A percentile compares a stretch with the other conserved stretches of the same genome.
These are phyloP conservation scores for Corvus cornix DNA, from an alignment of 2,113 vertebrate genomes.

Conservation along the genomic window DNA sequence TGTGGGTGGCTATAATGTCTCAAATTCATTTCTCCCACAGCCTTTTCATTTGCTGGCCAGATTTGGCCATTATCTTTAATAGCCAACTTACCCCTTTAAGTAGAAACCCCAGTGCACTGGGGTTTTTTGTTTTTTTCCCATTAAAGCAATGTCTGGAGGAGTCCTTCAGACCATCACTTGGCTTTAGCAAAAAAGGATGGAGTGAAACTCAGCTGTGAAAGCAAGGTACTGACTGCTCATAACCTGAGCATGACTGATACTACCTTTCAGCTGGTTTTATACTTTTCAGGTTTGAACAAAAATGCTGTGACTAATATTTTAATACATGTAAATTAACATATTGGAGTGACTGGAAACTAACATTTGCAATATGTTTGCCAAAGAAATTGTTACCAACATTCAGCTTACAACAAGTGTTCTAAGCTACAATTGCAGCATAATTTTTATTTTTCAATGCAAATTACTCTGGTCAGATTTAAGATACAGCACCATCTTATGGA, in stretches of 20 bases:
- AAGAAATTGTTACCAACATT: conserved; percentile 6
- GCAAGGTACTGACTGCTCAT: not conserved
- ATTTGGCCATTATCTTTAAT: not conserved
- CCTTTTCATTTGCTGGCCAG: not conserved
- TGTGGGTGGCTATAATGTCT: not conserved
- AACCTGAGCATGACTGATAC: not conserved
- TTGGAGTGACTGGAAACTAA: conserved; percentile 33
- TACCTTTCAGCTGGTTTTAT: conserved; percentile 22
- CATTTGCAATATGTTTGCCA: conserved; percentile 18
- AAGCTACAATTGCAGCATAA: not conserved
- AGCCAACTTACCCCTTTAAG: not conserved
- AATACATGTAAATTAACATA: conserved; percentile 46
- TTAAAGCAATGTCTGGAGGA: conserved; percentile 18
- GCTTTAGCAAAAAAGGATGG: not conserved
- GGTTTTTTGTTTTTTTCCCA: not conserved
- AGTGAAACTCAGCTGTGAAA: not conserved
- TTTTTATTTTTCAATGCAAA: conserved; percentile 34
- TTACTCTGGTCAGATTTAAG: conserved; percentile 69
- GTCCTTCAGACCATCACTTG: not conserved
- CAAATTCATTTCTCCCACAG: not conserved
- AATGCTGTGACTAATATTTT: conserved; percentile 29
- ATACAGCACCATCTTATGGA: conserved; percentile 82
- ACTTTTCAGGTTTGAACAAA: conserved; percentile 20
- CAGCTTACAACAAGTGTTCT: not conserved
- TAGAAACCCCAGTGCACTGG: not conserved